Percentiles rank a stretch among this genome's conserved stretches.
These are phyloP conservation scores for Diadegma fenestrale DNA, from an alignment of 2,888 invertebrate genomes.

Conservation along the genomic window DNA sequence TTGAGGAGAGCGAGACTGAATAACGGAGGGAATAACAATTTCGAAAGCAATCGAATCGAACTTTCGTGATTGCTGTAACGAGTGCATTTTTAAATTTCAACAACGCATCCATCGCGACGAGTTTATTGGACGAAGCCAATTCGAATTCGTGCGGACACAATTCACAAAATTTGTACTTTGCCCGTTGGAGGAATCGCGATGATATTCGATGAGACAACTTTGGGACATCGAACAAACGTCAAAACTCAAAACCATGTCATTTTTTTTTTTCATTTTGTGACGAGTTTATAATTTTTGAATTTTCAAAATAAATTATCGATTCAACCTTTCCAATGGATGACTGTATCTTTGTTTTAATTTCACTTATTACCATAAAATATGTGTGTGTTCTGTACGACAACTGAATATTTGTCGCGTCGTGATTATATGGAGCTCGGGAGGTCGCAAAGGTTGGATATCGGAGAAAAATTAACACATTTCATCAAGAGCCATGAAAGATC, in stretches of 20 bases:
- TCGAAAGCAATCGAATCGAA: not conserved
- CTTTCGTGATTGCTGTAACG: not conserved
- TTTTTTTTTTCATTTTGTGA: too few species aligned
- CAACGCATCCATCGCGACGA: not conserved
- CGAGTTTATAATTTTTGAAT: not conserved
- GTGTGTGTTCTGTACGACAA: not conserved
- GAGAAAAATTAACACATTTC: constrained; percentile 17
- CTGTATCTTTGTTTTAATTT: too few species aligned
- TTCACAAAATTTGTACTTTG: not conserved
- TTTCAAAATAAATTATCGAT: constrained; percentile 1
- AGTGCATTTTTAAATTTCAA: not conserved
- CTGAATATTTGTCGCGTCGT: not conserved
- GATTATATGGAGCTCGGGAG: not conserved
- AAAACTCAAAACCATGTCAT: too few species aligned
- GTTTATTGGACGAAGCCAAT: not conserved
- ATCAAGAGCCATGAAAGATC: not conserved
- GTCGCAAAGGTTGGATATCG: constrained; percentile 15
- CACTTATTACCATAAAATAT: not conserved
- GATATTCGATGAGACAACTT: not conserved
- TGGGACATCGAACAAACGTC: not conserved
- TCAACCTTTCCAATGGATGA: not conserved
- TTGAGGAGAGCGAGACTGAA: constrained; percentile 59
- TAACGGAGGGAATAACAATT: constrained; percentile 24
- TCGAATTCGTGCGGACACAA: not conserved
- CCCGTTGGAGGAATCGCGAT: not conserved